Conservation (phyloP, 2,888 invertebrate genomes). For the Cheilosia grossa region DNA sequence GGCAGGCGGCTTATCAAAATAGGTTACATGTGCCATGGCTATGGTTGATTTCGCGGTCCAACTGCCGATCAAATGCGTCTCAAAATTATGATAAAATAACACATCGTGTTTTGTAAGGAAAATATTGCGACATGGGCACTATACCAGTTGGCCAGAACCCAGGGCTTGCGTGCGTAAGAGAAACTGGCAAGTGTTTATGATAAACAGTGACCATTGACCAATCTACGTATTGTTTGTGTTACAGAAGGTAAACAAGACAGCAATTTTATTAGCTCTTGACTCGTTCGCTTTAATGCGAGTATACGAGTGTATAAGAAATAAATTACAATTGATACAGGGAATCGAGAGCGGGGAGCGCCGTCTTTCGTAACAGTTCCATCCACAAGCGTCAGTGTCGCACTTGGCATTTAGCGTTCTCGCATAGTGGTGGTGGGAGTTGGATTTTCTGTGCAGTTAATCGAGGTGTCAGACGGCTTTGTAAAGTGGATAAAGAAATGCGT, state of each 20-base stretch:
- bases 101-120: constrained; percentile 24
- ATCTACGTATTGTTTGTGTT: constrained; percentile 59
- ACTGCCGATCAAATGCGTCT: constrained; percentile 48
- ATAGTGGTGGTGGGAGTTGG: neutral
- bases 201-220: constrained; percentile 62
- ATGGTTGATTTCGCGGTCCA: constrained; percentile 24
- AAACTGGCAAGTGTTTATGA: constrained; percentile 46
- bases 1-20: constrained; percentile 54
- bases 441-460: neutral
- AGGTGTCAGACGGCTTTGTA: too few relatives aligned
- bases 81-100: constrained; percentile 21
- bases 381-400: neutral
- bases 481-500: too few relatives aligned
- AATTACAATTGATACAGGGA: constrained; percentile 7
- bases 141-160: constrained; percentile 63
- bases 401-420: neutral
- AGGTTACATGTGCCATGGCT: constrained; percentile 34
- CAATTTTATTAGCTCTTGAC: constrained; percentile 64
- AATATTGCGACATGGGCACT: constrained; percentile 14
- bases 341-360: neutral
- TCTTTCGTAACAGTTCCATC: neutral
- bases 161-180: constrained; percentile 60
- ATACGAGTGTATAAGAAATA: neutral
- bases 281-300: constrained; percentile 1
- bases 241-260: constrained; percentile 67